Conservation (phyloP, 2,888 invertebrate genomes). For the Dascillus cervinus region DNA sequence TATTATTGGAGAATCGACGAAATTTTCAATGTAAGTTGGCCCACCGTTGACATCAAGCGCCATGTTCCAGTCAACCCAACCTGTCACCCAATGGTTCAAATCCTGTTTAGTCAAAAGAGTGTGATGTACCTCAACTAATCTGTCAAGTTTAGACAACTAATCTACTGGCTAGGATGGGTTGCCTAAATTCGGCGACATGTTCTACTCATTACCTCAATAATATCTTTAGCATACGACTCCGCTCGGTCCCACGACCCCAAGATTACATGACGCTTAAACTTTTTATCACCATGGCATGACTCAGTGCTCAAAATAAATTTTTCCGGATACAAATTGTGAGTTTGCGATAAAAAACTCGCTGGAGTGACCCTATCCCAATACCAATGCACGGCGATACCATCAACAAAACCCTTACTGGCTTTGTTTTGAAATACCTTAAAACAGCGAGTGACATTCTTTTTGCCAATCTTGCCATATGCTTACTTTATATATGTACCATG, state of each 20-base stretch:
- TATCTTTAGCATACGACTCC: conserved; percentile 43
- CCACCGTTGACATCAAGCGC: conserved; percentile 67
- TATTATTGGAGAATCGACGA: conserved; percentile 73
- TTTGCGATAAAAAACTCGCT: conserved; percentile 47
- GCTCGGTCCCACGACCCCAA: conserved; percentile 58
- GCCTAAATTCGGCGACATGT: too few species aligned
- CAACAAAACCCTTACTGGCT: conserved; percentile 52
- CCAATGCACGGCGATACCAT: conserved; percentile 79
- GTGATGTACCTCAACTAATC: too few species aligned
- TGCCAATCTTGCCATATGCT: too few species aligned
- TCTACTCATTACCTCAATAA: conserved; percentile 61
- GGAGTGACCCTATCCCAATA: conserved; percentile 61
- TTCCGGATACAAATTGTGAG: conserved; percentile 34
- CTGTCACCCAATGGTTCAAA: conserved; percentile 64
- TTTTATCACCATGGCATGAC: conserved; percentile 68
- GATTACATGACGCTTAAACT: too few species aligned
- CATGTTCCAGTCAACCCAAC: conserved; percentile 91
- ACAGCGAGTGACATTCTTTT: too few species aligned
- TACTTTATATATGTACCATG: conserved; percentile 58
- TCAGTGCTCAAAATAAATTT: conserved; percentile 69
- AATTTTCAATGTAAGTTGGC: conserved; percentile 72
- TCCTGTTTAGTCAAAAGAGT: too few species aligned
- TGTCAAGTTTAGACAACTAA: too few species aligned
- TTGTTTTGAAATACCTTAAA: conserved; percentile 32
- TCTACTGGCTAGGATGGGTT: too few species aligned